Conservation (phyloP, 2,888 invertebrate genomes). For the Tinea trinotella region DNA sequence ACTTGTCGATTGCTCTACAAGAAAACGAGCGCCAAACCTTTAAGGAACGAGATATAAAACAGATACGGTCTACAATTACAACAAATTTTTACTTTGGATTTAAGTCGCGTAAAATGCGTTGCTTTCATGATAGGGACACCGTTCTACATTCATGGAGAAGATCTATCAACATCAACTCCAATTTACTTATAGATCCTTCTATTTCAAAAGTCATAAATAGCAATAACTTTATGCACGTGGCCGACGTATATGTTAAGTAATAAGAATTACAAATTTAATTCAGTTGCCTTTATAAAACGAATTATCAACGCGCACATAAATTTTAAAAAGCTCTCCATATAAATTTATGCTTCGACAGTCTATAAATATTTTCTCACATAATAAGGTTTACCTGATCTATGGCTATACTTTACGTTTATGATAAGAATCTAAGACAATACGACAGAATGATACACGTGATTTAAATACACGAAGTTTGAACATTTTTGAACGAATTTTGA, state of each 20-base stretch:
- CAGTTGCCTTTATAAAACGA: background rate
- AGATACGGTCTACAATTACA: too few relatives aligned
- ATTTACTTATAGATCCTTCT: constrained; percentile 1
- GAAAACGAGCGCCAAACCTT: too few relatives aligned
- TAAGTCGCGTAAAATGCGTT: too few relatives aligned
- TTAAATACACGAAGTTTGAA: too few relatives aligned
- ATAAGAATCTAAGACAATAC: too few relatives aligned
- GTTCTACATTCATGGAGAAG: constrained; percentile 7
- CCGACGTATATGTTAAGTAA: background rate
- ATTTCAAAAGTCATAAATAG: constrained; percentile 10
- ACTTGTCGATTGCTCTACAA: too few relatives aligned
- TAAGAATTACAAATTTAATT: background rate
- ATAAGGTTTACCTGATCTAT: background rate
- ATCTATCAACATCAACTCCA: constrained; percentile 5
- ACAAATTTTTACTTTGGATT: too few relatives aligned
- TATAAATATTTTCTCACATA: background rate
- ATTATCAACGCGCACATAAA: background rate
- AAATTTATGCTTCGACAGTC: background rate
- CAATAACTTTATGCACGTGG: constrained; percentile 1
- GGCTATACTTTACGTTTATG: too few relatives aligned
- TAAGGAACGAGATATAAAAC: too few relatives aligned
- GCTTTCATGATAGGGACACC: background rate
- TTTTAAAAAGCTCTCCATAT: too few relatives aligned
- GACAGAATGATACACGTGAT: too few relatives aligned
- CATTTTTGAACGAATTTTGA: too few relatives aligned